Evolutionary conservation across 2,888 invertebrate species (phyloP).

Genomic region (Acutogordius australiensis): DNA sequence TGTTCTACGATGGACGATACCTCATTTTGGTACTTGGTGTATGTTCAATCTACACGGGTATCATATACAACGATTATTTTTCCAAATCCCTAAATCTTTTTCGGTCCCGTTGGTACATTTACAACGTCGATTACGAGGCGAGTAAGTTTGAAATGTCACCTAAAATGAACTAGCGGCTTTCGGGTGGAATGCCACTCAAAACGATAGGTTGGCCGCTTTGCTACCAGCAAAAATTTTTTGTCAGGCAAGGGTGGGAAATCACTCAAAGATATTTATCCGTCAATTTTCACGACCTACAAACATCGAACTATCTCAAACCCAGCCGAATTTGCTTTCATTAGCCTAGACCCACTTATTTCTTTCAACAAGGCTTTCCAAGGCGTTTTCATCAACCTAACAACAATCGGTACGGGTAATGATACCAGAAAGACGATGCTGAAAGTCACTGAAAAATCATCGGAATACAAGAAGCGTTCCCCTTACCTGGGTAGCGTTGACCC

Average conservation of each 20-base stretch:
- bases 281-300: too few species aligned
- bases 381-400: too few species aligned
- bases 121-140: neutral
- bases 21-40: constrained; percentile 23
- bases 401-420: too few species aligned
- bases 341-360: neutral
- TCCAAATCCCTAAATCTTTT: constrained; percentile 26
- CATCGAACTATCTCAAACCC: too few species aligned
- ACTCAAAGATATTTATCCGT: too few species aligned
- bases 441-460: neutral
- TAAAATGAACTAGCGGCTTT: neutral
- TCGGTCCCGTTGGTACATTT: constrained; percentile 23
- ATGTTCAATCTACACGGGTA: constrained; percentile 22
- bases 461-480: neutral
- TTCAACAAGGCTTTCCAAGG: too few species aligned
- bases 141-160: too few species aligned
- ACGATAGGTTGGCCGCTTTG: neutral
- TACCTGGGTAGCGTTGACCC: constrained; percentile 16
- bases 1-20: constrained; percentile 23
- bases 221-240: too few species aligned
- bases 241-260: too few species aligned
- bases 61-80: constrained; percentile 22
- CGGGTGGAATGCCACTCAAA: neutral
- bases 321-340: neutral
- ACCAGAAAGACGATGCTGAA: neutral